Conservation (phyloP, 1,140 invertebrate species). For the Eciton burchellii region DNA sequence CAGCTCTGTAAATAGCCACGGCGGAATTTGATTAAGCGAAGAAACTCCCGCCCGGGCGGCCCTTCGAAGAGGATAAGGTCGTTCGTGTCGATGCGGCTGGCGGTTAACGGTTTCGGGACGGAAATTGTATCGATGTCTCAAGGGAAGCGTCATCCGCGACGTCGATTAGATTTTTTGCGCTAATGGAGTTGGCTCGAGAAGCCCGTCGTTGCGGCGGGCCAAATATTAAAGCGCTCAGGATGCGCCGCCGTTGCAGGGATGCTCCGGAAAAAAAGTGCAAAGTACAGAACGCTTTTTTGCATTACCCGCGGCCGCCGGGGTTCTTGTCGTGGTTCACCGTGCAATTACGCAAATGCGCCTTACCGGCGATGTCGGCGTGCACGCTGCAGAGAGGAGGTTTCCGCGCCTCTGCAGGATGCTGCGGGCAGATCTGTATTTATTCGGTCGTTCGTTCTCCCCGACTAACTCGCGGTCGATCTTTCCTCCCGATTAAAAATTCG, state of each 20-base stretch:
- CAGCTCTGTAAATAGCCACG: not conserved
- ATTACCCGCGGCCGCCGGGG: conserved; percentile 48
- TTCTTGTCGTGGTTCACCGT: conserved; percentile 67
- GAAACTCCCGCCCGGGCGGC: not conserved
- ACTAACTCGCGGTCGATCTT: conserved; percentile 1
- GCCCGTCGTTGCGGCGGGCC: conserved; percentile 43
- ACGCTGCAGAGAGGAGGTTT: not conserved
- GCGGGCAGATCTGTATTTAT: conserved; percentile 6
- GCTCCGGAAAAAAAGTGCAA: conserved; percentile 59
- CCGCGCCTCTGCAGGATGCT: conserved; percentile 9
- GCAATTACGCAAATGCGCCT: conserved; percentile 73
- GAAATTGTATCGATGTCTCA: conserved; percentile 50
- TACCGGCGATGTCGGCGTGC: conserved; percentile 52
- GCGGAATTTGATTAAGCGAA: not conserved
- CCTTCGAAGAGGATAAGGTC: not conserved
- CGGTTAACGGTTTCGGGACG: conserved; percentile 4
- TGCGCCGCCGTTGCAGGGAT: conserved; percentile 43
- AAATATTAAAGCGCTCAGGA: conserved; percentile 61
- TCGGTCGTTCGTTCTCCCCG: not conserved
- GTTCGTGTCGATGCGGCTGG: conserved; percentile 1
- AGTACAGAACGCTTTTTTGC: conserved; percentile 65
- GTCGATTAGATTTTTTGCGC: conserved; percentile 70
- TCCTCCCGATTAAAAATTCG: conserved; percentile 11
- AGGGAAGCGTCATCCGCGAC: conserved; percentile 63
- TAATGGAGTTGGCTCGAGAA: conserved; percentile 61